Conservation (phyloP, 2,888 invertebrate species). For the Aplocera efformata region DNA sequence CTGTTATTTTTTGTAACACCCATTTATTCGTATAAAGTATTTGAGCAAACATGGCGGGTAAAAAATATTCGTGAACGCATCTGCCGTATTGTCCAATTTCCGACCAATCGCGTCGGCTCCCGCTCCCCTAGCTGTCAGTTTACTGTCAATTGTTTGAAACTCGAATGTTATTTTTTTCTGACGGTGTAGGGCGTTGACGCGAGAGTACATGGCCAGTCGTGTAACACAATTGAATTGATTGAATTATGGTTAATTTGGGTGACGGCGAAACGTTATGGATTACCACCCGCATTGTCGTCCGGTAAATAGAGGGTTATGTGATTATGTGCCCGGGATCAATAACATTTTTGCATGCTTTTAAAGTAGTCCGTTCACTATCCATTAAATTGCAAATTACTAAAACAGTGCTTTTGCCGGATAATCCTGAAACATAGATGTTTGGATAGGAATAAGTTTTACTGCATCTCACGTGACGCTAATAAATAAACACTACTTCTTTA, state of each 20-base stretch:
- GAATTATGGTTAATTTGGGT: constrained; percentile 71
- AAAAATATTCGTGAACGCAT: constrained; percentile 63
- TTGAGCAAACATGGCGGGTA: constrained; percentile 72
- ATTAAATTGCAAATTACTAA: not conserved
- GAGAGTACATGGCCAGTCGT: constrained; percentile 63
- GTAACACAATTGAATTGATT: constrained; percentile 76
- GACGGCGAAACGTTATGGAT: constrained; percentile 62
- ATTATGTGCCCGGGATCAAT: not conserved
- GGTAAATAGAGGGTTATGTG: constrained; percentile 51
- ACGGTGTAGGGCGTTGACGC: constrained; percentile 67
- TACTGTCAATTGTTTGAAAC: constrained; percentile 66
- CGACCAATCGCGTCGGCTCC: constrained; percentile 65
- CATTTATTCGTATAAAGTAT: constrained; percentile 61
- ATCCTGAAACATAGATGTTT: too few species aligned
- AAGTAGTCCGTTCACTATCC: too few species aligned
- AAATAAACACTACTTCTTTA: too few species aligned
- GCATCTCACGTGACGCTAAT: too few species aligned
- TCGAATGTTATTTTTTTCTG: constrained; percentile 67
- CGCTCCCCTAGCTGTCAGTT: constrained; percentile 77
- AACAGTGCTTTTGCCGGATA: too few species aligned
- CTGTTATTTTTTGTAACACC: constrained; percentile 38
- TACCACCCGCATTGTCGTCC: constrained; percentile 66
- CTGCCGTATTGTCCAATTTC: constrained; percentile 75
- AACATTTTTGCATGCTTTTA: too few species aligned
- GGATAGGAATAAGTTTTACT: too few species aligned